These are phyloP conservation scores for Philaethria dido DNA, from an alignment of 2,888 invertebrate genomes.

Conservation along the genomic window DNA sequence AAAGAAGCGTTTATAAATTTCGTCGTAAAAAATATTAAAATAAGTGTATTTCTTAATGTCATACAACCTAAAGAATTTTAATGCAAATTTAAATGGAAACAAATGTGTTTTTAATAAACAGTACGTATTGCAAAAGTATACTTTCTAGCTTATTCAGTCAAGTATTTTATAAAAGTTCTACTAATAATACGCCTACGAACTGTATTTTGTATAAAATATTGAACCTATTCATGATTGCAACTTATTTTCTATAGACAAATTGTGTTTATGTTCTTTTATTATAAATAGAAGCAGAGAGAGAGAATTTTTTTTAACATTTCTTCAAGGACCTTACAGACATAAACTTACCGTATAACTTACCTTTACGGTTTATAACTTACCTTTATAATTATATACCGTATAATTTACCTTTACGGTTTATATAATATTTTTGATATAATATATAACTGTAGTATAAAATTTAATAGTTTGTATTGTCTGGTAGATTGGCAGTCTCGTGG, in stretches of 20 bases:
- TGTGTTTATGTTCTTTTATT: background rate
- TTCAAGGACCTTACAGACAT: background rate
- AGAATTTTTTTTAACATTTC: background rate
- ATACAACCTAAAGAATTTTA: background rate
- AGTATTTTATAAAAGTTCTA: slow-evolving; percentile 19
- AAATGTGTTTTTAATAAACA: slow-evolving; percentile 8
- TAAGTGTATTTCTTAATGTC: background rate
- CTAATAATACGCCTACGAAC: slow-evolving; percentile 14
- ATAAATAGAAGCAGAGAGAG: background rate
- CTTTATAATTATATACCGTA: too few species aligned
- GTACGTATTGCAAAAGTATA: background rate
- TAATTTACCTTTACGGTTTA: background rate
- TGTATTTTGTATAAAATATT: slow-evolving; percentile 10
- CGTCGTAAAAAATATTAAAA: too few species aligned
- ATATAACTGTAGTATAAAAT: background rate
- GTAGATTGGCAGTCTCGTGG: slow-evolving; percentile 94
- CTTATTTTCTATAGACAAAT: background rate
- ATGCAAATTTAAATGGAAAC: background rate
- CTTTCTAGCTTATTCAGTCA: slow-evolving; percentile 8
- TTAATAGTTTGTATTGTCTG: slow-evolving; percentile 22
- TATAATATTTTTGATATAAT: background rate
- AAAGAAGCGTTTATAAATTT: too few species aligned
- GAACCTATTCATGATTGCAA: background rate
- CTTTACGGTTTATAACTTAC: too few species aligned
- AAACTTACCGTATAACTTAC: too few species aligned